phyloP scores from a whole-genome alignment of 2,797 vertebrate species.

The Psittacula echo region DNA sequence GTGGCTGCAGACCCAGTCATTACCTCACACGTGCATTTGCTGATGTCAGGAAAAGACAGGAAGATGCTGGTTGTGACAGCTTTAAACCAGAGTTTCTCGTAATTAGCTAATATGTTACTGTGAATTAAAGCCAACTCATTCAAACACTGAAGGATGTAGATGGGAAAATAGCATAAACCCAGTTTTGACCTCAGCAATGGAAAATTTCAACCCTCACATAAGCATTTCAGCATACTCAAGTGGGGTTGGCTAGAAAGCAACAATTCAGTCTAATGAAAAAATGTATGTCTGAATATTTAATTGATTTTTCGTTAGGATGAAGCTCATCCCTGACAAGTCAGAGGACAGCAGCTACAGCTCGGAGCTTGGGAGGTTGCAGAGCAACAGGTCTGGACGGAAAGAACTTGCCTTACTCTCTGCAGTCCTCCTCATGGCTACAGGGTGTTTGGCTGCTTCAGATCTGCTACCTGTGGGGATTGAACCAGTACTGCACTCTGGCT shows the following conservation, averaged over 20 bases:
- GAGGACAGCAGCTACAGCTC: background rate
- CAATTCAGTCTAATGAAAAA: background rate
- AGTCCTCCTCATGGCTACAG: background rate
- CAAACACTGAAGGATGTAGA: background rate
- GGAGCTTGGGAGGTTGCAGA: background rate
- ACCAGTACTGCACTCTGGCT: background rate
- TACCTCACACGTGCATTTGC: background rate
- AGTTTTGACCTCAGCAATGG: background rate
- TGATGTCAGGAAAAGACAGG: background rate
- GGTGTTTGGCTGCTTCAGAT: background rate
- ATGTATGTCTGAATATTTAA: background rate
- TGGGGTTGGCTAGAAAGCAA: background rate
- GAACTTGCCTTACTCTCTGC: background rate
- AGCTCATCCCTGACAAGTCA: background rate
- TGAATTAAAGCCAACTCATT: background rate
- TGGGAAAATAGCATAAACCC: background rate
- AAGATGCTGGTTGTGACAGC: background rate
- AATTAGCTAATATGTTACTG: background rate
- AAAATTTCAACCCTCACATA: background rate
- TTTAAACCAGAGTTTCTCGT: background rate
- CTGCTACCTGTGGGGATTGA: background rate
- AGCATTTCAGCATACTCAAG: background rate
- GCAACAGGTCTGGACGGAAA: background rate
- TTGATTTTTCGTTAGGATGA: background rate
- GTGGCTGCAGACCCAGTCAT: background rate